Evolutionary conservation across 2,888 invertebrate species (phyloP), one percentile per base, ranked within the genome.

Genomic region (Cantharis rufa): DNA sequence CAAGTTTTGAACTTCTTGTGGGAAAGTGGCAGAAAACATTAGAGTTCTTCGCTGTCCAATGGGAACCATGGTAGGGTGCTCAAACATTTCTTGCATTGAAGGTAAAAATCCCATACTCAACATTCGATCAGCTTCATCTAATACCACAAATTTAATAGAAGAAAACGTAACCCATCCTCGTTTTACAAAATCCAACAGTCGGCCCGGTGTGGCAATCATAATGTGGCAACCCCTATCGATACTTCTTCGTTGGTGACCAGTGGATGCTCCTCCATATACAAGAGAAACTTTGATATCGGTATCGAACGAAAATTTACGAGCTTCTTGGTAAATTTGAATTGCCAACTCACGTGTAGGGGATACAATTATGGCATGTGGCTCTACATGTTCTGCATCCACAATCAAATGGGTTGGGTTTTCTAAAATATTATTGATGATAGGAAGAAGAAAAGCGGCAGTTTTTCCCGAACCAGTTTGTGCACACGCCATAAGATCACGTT

Each of bases 381-480:
- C 92, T 70, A 92, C 92, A 76, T 89, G 88, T 10, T 88, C 88
- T 5, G 86, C 88, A 10, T 90, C 89, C 2, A 89, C 89, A 0
- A 89, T 87, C 0, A 92, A 84, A 18, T 93, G 92, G 0, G 86
- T 84, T 1, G 89, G 88, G 7, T 92, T 90, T 72, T 91, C 90
- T 18, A 96, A 84, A 5, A 97, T 86, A 0, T 88, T 89, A 82
- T 96, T 91, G 48, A 99, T 91, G 2, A 98, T 96, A 0, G 99
- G 99, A 61, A 99, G 86, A 18, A 98, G 87, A 85, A 97, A 99
- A 0, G 98, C 98, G 0, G 98, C 98, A 0, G 98, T 98, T 90
- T 99, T 99, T 13, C 99, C 99, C 0, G 98, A 98, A 0, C 99
- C 99, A 10, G 99, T 99, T 87, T 99, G 98, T 0, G 99, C 98